Base-by-base conservation (phyloP, 2,797 vertebrate genomes). In the Heteromormyrus szaboi region DNA sequence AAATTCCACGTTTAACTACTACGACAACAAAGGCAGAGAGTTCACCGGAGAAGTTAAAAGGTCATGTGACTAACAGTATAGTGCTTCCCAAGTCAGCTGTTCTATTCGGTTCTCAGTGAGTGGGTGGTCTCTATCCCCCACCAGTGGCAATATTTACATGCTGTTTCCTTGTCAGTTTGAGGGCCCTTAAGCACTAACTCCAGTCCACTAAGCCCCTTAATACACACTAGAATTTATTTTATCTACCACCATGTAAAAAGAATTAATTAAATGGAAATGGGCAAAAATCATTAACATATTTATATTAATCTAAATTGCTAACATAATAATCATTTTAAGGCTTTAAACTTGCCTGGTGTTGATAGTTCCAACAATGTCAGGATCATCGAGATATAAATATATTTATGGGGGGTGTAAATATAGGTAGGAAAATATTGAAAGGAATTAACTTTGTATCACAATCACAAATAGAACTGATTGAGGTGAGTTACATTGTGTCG, bases 71-170 rank as follows among this genome's bases (percentile, higher is more conserved):
- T 33, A 85, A 84, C 79, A 85, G 79, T 84, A 37, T 19, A 89
- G 84, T 44, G 68, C 29, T 51, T 89, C 29, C 62, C 83, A 68
- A 86, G 62, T 86, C 83, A 53, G 48, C 83, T 68, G 56, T 37
- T 86, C 59, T 41, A 8, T 72, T 85, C n/a, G 53, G 14, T 33
- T 72, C 83, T 72, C 62, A 72, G 88, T 53, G 46, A 86, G 83
- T 89, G 88, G 88, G 88, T 89, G 83, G 83, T 89, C 88, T 53
- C 83, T 14, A 33, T 12, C 19, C 59, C 22, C 25, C 59, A n/a
- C 6, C 29, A 46, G 33, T 25, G 37, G 33, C 54, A 65, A 46
- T 62, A 87, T 62, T 87, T 87, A 41, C 86, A 44, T n/a, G 33
- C 54, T 56, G 12, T 51, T 86, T 53, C 56, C 37, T 87, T 62